Percentiles rank a stretch among this genome's conserved stretches.
phyloP scores from a whole-genome alignment of 2,797 vertebrate species.

The Toxotes lorentzi region DNA sequence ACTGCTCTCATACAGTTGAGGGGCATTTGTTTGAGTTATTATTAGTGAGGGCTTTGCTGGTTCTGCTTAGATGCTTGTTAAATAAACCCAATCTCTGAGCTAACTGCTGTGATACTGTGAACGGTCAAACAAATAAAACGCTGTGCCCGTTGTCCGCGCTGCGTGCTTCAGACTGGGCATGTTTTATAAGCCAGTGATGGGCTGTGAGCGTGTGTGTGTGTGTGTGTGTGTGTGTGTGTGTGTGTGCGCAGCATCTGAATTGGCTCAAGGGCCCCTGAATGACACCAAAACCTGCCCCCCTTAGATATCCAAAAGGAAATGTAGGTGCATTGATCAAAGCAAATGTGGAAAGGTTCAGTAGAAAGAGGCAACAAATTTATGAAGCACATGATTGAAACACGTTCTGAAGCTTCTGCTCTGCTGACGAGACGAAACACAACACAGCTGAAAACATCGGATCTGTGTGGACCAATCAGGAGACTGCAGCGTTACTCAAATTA shows the following conservation, averaged over 20 bases:
- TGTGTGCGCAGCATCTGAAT: not conserved
- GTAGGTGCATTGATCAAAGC: too few relatives aligned
- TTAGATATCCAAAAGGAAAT: slow-evolving; percentile 4
- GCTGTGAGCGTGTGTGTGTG: not conserved
- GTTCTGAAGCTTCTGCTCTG: too few relatives aligned
- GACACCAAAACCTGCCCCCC: slow-evolving; percentile 26
- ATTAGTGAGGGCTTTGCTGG: slow-evolving; percentile 59
- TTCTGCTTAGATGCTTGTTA: slow-evolving; percentile 63
- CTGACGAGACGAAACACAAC: too few relatives aligned
- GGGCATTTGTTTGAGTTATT: slow-evolving; percentile 68
- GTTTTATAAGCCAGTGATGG: slow-evolving; percentile 19
- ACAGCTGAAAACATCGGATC: too few relatives aligned
- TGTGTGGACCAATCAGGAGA: too few relatives aligned
- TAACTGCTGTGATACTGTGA: slow-evolving; percentile 43
- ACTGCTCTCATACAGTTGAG: slow-evolving; percentile 46
- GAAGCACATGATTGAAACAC: too few relatives aligned
- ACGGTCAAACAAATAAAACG: slow-evolving; percentile 52
- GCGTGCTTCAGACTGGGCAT: slow-evolving; percentile 5
- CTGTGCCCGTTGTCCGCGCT: slow-evolving; percentile 30
- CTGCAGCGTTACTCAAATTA: too few relatives aligned
- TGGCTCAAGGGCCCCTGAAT: slow-evolving; percentile 8
- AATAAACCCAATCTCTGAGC: slow-evolving; percentile 56
- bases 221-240: slow-evolving; percentile 13
- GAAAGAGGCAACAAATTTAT: too few relatives aligned
- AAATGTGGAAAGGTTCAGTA: too few relatives aligned